Conservation (phyloP, 1,140 invertebrate species). For the Thaumetopoea pityocampa region DNA sequence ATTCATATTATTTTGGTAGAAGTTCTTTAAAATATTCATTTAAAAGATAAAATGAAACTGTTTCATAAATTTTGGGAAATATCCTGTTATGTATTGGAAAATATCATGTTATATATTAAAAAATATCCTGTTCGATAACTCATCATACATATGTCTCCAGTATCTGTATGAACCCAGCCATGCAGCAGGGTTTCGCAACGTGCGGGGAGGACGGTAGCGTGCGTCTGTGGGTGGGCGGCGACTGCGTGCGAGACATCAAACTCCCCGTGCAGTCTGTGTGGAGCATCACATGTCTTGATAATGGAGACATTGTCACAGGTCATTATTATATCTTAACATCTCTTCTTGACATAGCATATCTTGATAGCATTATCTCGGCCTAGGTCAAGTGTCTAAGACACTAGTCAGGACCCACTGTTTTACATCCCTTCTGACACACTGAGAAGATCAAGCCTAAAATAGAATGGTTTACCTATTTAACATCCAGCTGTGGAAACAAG, state of each 20-base stretch:
- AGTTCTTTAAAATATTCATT: no score
- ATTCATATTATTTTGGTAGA: no score
- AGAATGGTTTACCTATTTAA: no score
- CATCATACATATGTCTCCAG: constrained; percentile 40
- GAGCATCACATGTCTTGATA: constrained; percentile 86
- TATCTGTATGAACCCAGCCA: constrained; percentile 79
- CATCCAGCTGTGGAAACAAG: no score
- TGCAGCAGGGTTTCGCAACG: constrained; percentile 81
- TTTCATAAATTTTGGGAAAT: no score
- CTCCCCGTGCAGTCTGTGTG: constrained; percentile 93
- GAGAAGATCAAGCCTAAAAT: no score
- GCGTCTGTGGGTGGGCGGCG: constrained; percentile 85
- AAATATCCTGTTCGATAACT: neutral
- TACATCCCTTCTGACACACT: no score
- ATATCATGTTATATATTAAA: no score
- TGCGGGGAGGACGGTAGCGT: constrained; percentile 93
- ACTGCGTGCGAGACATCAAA: constrained; percentile 83
- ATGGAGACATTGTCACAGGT: constrained; percentile 94
- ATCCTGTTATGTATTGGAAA: no score
- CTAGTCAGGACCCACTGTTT: no score
- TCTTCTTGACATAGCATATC: neutral
- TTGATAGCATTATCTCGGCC: neutral
- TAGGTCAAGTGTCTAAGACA: neutral
- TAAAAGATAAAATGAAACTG: no score
- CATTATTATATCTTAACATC: constrained; percentile 1